Evolutionary conservation across 2,888 invertebrate species (phyloP).

Genomic region (Andrena bicolor): DNA sequence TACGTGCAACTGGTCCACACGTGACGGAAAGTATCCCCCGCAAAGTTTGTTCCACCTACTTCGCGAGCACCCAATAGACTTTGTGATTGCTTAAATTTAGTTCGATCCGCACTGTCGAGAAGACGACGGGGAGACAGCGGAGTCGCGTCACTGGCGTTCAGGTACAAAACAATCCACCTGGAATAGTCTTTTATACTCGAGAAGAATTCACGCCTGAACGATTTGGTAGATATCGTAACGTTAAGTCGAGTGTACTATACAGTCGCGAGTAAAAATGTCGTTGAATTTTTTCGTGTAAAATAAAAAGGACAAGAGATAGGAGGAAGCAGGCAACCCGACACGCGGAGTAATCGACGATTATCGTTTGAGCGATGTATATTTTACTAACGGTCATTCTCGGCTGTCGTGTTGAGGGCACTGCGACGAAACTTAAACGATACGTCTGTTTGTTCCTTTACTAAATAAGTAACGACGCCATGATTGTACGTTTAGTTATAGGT

Average conservation of each 20-base stretch:
- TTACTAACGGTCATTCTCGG: slow-evolving; percentile 48
- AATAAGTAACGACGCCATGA: slow-evolving; percentile 63
- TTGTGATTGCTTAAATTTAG: not conserved
- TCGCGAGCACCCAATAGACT: not conserved
- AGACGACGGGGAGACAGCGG: not conserved
- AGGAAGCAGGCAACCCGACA: not conserved
- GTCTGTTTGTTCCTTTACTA: slow-evolving; percentile 71
- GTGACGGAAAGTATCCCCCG: not conserved
- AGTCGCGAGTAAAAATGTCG: slow-evolving; percentile 9
- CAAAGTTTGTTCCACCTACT: too few relatives aligned
- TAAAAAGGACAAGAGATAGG: not conserved
- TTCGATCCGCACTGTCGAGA: not conserved
- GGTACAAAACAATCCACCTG: slow-evolving; percentile 26
- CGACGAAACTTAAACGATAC: slow-evolving; percentile 51
- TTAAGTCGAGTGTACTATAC: slow-evolving; percentile 19
- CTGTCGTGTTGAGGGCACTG: slow-evolving; percentile 42
- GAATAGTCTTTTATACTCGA: slow-evolving; percentile 46
- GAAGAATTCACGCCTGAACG: slow-evolving; percentile 20
- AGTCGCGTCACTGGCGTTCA: slow-evolving; percentile 1
- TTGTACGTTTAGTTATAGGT: slow-evolving; percentile 75
- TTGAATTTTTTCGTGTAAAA: slow-evolving; percentile 1
- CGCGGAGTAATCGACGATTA: slow-evolving; percentile 30
- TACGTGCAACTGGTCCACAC: not conserved
- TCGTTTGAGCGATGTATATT: slow-evolving; percentile 58
- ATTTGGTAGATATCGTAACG: not conserved